A percentile compares a stretch with the other conserved stretches of the same genome.
phyloP scores from a whole-genome alignment of 2,797 vertebrate genomes.

The Anguilla marmorata region DNA sequence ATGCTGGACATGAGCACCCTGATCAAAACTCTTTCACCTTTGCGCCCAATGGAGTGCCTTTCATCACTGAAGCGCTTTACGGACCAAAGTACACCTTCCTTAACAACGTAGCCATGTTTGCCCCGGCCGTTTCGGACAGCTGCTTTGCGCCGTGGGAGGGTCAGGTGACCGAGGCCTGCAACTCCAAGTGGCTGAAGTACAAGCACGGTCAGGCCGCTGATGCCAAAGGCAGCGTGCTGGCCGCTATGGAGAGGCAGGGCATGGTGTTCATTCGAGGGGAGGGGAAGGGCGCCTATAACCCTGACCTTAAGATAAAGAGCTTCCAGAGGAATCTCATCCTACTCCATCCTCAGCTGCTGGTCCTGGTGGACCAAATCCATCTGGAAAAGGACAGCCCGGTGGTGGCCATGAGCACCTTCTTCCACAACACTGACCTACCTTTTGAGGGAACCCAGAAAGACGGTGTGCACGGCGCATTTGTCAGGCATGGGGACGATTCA shows the following conservation, averaged over 20 bases:
- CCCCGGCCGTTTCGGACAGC: constrained; percentile 75
- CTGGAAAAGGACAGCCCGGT: constrained; percentile 80
- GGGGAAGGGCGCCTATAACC: constrained; percentile 82
- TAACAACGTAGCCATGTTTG: constrained; percentile 92
- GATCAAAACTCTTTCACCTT: constrained; percentile 98
- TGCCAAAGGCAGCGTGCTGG: constrained; percentile 83
- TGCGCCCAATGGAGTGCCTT: constrained; percentile 88
- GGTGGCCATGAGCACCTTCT: constrained; percentile 84
- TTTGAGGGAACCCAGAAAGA: constrained; percentile 80
- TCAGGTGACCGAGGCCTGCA: constrained; percentile 92
- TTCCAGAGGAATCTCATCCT: constrained; percentile 90
- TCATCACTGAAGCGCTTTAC: constrained; percentile 94
- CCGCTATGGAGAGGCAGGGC: constrained; percentile 76
- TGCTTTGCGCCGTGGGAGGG: constrained; percentile 96
- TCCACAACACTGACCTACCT: constrained; percentile 91
- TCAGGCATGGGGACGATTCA: constrained; percentile 77
- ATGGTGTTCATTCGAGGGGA: constrained; percentile 93
- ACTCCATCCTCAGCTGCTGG: constrained; percentile 90
- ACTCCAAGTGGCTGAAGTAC: constrained; percentile 96
- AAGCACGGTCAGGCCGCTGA: constrained; percentile 86
- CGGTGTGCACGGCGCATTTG: constrained; percentile 83
- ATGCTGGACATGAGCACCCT: constrained; percentile 94
- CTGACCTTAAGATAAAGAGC: constrained; percentile 81
- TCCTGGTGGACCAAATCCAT: constrained; percentile 89
- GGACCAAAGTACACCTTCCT: constrained; percentile 94